Percentiles rank a stretch among this genome's conserved stretches.
Evolutionary conservation across 2,888 invertebrate genomes (phyloP).

Genomic region (Acanthosoma haemorrhoidale): DNA sequence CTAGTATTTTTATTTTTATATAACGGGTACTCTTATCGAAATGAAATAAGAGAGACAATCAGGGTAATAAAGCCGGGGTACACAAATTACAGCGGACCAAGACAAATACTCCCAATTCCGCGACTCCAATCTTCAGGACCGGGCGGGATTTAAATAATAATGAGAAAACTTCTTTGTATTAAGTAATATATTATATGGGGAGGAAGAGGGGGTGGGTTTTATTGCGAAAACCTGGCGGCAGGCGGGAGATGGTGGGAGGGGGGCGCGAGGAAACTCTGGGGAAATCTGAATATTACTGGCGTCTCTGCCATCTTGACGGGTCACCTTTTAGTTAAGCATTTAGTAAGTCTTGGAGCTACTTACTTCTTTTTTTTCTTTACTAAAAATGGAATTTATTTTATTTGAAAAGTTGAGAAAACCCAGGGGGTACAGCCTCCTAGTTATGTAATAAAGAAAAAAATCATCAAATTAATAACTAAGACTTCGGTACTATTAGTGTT

Average conservation of each 20-base stretch:
- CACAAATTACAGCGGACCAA: constrained; percentile 15
- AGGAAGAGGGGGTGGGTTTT: neutral
- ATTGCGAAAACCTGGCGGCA: neutral
- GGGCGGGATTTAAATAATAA: constrained; percentile 24
- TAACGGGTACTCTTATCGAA: constrained; percentile 5
- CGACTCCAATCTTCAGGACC: neutral
- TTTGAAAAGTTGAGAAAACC: too few species aligned
- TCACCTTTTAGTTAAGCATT: too few species aligned
- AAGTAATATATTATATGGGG: constrained; percentile 21
- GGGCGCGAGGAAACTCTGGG: neutral
- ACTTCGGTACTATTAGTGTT: too few species aligned
- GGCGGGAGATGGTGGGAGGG: too few species aligned
- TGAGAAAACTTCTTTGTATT: constrained; percentile 24
- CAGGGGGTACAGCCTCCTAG: too few species aligned
- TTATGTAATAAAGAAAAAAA: too few species aligned
- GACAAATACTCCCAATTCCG: constrained; percentile 17
- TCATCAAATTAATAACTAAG: too few species aligned
- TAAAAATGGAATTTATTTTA: too few species aligned
- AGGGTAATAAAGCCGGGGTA: neutral
- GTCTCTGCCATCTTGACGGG: too few species aligned
- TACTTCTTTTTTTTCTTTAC: too few species aligned
- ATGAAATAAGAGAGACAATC: constrained; percentile 11
- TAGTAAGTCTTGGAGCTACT: too few species aligned
- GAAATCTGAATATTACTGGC: constrained; percentile 15
- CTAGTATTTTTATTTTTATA: neutral